Evolutionary conservation across 2,888 invertebrate species (phyloP).

Genomic region (Desoria tigrina): DNA sequence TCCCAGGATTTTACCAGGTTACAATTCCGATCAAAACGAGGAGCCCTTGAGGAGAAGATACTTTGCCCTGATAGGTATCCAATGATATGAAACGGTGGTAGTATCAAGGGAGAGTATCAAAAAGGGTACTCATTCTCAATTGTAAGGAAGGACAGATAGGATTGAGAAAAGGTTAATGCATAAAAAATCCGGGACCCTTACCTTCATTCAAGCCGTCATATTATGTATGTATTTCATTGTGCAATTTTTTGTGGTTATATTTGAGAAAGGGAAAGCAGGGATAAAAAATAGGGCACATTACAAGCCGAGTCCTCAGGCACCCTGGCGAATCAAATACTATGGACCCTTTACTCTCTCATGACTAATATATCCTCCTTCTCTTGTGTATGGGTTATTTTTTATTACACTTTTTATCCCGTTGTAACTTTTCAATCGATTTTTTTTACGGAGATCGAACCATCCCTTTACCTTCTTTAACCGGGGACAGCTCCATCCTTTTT

Average conservation of each 20-base stretch:
- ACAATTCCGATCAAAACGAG: no score
- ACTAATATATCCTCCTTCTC: constrained; percentile 19
- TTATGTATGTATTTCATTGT: constrained; percentile 33
- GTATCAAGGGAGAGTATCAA: constrained; percentile 10
- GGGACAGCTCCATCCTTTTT: background rate
- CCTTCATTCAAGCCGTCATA: constrained; percentile 9
- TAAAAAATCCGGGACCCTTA: constrained; percentile 29
- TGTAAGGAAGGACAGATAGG: background rate
- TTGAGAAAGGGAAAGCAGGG: constrained; percentile 31
- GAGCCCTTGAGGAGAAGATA: constrained; percentile 2
- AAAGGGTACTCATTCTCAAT: constrained; percentile 16
- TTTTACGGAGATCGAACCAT: constrained; percentile 23
- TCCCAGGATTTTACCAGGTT: background rate
- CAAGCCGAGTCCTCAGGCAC: constrained; percentile 12
- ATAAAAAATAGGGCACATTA: constrained; percentile 46
- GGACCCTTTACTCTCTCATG: constrained; percentile 24
- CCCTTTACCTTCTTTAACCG: background rate
- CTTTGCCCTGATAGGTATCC: background rate
- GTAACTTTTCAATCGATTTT: constrained; percentile 26
- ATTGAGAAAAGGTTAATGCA: constrained; percentile 23
- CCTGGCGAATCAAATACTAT: constrained; percentile 17
- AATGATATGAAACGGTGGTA: background rate
- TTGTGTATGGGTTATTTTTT: constrained; percentile 15
- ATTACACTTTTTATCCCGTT: constrained; percentile 19
- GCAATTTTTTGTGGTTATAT: constrained; percentile 53